phyloP scores from a whole-genome alignment of 2,797 vertebrate genomes.

The Tiaroga cobitis region DNA sequence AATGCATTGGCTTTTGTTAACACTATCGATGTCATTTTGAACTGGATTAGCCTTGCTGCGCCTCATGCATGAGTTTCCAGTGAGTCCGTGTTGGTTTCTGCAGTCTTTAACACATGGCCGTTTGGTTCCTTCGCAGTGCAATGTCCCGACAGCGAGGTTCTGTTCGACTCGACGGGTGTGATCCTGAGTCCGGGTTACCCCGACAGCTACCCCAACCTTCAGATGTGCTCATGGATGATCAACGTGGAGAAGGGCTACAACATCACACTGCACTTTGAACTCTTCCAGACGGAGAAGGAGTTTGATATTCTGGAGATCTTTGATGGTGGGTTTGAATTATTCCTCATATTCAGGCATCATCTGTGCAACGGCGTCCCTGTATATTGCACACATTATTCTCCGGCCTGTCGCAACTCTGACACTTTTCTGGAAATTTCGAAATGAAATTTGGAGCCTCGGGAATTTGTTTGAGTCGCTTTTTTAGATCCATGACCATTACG shows the following conservation, averaged over 20 bases:
- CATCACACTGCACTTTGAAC: conserved; percentile 93
- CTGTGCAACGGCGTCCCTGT: conserved; percentile 4
- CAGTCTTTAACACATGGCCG: not conserved
- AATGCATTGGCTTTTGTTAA: no score
- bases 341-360: conserved; percentile 32
- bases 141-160: conserved; percentile 94
- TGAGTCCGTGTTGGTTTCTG: not conserved
- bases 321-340: conserved; percentile 83
- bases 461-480: conserved; percentile 25
- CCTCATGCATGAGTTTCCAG: no score
- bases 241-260: conserved; percentile 98
- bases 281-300: conserved; percentile 98
- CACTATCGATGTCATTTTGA: no score
- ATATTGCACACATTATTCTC: conserved; percentile 45
- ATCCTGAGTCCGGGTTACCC: conserved; percentile 95
- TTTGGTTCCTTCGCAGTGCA: conserved; percentile 78
- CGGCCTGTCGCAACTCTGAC: conserved; percentile 16
- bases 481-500: not conserved
- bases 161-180: conserved; percentile 96
- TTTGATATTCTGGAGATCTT: conserved; percentile 98
- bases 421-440: not conserved
- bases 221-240: conserved; percentile 98
- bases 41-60: no score
- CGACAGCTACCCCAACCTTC: conserved; percentile 94
- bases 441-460: conserved; percentile 8